phyloP scores from a whole-genome alignment of 2,888 invertebrate genomes.

The Lochmaea capreae region DNA sequence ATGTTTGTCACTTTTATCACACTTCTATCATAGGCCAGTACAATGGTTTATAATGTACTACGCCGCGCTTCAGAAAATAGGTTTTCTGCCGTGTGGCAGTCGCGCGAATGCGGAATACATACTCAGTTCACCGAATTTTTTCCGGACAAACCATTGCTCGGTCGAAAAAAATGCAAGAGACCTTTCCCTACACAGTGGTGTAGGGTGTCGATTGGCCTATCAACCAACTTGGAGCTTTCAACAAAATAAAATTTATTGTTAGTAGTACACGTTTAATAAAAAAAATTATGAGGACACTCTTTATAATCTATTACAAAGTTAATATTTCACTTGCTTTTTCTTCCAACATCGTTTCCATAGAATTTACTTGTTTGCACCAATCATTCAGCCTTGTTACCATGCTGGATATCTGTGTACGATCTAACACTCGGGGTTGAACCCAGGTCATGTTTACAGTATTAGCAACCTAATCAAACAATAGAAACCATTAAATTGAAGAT shows the following conservation, averaged over 20 bases:
- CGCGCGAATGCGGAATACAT: no score
- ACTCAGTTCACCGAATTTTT: no score
- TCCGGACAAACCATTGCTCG: no score
- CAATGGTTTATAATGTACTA: no score
- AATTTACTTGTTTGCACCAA: conserved; percentile 80
- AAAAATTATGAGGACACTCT: conserved; percentile 32
- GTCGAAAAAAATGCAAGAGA: no score
- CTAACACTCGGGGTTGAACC: conserved; percentile 87
- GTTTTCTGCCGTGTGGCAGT: no score
- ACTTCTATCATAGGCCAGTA: no score
- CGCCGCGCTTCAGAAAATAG: no score
- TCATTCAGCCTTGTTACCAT: conserved; percentile 79
- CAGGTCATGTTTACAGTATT: conserved; percentile 82
- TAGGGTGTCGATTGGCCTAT: no score
- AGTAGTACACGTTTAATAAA: conserved; percentile 37
- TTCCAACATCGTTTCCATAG: conserved; percentile 80
- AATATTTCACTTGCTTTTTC: conserved; percentile 83
- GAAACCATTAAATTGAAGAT: background rate
- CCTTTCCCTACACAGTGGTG: no score
- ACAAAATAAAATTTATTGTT: background rate
- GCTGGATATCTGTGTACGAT: conserved; percentile 74
- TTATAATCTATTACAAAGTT: conserved; percentile 67
- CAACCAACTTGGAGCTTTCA: background rate
- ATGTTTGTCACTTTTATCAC: no score
- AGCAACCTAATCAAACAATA: conserved; percentile 61